Base-by-base conservation (phyloP, 2,113 vertebrate genomes). In the Ariopsis seemanni region DNA sequence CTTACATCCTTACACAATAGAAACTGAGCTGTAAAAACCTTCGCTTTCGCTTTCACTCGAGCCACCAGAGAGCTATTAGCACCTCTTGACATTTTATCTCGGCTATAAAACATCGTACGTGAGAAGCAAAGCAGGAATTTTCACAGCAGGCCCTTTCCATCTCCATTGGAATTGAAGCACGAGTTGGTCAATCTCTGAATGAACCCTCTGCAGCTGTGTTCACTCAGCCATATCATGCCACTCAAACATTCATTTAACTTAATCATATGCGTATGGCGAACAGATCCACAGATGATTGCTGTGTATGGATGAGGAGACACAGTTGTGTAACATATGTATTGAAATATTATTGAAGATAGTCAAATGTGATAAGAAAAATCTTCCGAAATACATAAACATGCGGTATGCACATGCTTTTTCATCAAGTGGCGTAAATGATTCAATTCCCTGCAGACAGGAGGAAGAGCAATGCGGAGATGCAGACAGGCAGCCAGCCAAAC, bases 401-500 rank as follows among this genome's bases (percentile, higher is more conserved):
- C 60, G 85, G 78, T 30, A 34, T 42, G 14, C 52, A 63, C n/a
- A 60, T 10, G 9, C 53, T 9, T 80, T 84, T 50, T 79, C 57
- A 50, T 9, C 57, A 30, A 74, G 67, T 62, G 71, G 42, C 18
- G 34, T 85, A 85, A 84, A 71, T 60, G 30, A 71, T n/a, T 86
- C 42, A 57, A 75, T 71, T 55, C 60, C 50, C 69, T 78, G 62
- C 42, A 71, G 79, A 74, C 90, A 67, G 74, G 60, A 87, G 71
- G 55, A 86, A 71, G 50, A 86, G 71, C 74, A 62, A 71, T 62
- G 65, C 30, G 55, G 57, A 53, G 22, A 81, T 9, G 25, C 82
- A 83, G 83, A 77, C 87, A 85, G 82, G 69, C 78, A 77, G 90
- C 90, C 88, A 87, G 90, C 90, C 88, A 87, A 75, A 92, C 93